These are phyloP conservation scores for Frieseomelitta varia DNA, from an alignment of 1,140 invertebrate genomes.

Conservation along the genomic window DNA sequence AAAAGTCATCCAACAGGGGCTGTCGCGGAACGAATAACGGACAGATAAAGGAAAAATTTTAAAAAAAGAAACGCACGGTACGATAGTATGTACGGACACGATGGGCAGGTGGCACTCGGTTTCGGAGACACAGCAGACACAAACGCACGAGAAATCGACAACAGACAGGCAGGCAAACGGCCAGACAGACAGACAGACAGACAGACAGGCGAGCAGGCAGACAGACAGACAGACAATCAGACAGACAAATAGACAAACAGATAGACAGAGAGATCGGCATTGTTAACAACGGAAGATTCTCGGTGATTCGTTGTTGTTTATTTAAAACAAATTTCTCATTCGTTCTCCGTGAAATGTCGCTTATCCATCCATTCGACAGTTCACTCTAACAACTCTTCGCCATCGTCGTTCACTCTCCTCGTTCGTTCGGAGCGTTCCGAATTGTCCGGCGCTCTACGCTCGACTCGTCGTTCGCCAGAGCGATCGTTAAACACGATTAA, in stretches of 20 bases:
- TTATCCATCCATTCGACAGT: not conserved
- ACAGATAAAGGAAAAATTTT: not conserved
- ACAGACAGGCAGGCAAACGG: conserved; percentile 51
- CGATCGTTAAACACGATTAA: conserved; percentile 50
- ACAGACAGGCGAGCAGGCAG: conserved; percentile 54
- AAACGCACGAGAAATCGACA: conserved; percentile 57
- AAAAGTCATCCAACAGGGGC: not conserved
- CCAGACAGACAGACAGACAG: conserved; percentile 56
- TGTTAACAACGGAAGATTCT: conserved; percentile 68
- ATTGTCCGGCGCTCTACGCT: not conserved
- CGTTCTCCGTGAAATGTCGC: not conserved
- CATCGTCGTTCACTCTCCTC: too few relatives aligned
- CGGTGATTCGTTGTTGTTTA: conserved; percentile 80
- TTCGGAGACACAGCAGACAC: conserved; percentile 57
- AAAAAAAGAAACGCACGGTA: conserved; percentile 6
- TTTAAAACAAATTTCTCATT: conserved; percentile 73
- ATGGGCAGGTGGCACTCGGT: conserved; percentile 67
- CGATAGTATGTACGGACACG: conserved; percentile 46
- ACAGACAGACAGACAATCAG: conserved; percentile 56
- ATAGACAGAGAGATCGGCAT: conserved; percentile 68
- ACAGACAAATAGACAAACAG: conserved; percentile 65
- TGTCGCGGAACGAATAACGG: conserved; percentile 1
- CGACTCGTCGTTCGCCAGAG: not conserved
- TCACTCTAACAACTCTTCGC: not conserved
- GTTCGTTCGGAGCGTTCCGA: conserved; percentile 6